phyloP scores from a whole-genome alignment of 2,797 vertebrate genomes.

The Cyprinella venusta region DNA sequence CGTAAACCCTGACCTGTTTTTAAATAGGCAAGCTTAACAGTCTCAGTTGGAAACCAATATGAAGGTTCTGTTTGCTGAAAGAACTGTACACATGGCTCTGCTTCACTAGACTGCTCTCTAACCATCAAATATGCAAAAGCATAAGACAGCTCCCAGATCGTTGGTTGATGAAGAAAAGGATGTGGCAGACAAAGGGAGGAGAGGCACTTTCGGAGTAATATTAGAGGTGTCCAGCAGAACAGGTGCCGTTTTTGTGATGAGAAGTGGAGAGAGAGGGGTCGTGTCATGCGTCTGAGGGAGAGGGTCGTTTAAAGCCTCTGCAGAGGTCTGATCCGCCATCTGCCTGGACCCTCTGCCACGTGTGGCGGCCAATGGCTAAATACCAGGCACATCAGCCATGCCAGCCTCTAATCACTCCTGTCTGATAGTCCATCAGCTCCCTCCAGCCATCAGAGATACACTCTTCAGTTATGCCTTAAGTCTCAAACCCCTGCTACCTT shows the following conservation, averaged over 20 bases:
- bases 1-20: slow-evolving; percentile 11
- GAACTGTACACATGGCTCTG: slow-evolving; percentile 25
- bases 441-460: neutral
- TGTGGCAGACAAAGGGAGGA: slow-evolving; percentile 56
- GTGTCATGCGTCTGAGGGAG: slow-evolving; percentile 39
- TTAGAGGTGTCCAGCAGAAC: slow-evolving; percentile 55
- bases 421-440: slow-evolving; percentile 58
- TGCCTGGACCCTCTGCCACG: slow-evolving; percentile 64
- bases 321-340: slow-evolving; percentile 74
- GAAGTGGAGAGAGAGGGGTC: slow-evolving; percentile 32
- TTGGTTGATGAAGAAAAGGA: slow-evolving; percentile 62
- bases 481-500: slow-evolving; percentile 16
- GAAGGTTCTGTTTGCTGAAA: slow-evolving; percentile 1
- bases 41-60: neutral
- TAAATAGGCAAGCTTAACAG: slow-evolving; percentile 32
- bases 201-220: slow-evolving; percentile 49
- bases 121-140: slow-evolving; percentile 64
- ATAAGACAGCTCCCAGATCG: slow-evolving; percentile 54
- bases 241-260: slow-evolving; percentile 41
- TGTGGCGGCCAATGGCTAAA: slow-evolving; percentile 41
- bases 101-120: slow-evolving; percentile 48
- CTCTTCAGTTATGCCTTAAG: slow-evolving; percentile 26
- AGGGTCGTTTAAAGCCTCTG: slow-evolving; percentile 61
- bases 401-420: slow-evolving; percentile 50
- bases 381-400: neutral